phyloP scores from a whole-genome alignment of 2,888 invertebrate species.

The Sminthurides aquaticus region DNA sequence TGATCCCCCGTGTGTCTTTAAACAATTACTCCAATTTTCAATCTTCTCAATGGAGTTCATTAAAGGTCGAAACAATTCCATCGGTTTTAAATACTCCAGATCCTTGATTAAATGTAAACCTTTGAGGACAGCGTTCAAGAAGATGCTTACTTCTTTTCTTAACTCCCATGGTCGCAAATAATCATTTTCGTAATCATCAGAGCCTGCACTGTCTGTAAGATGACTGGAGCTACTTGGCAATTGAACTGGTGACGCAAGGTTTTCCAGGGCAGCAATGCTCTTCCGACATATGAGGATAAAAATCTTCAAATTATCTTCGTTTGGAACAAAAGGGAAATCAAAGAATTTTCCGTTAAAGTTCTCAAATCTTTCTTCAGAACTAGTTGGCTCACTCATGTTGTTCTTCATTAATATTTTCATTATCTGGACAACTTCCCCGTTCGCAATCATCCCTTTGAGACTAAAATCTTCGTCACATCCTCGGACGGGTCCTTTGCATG shows the following conservation, averaged over 20 bases:
- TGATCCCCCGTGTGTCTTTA: constrained; percentile 33
- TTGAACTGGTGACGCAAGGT: constrained; percentile 15
- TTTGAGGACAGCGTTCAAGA: constrained; percentile 29
- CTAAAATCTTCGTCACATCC: constrained; percentile 28
- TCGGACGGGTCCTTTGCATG: constrained; percentile 35
- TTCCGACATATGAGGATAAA: constrained; percentile 30
- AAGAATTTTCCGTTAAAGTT: constrained; percentile 21
- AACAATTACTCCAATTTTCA: constrained; percentile 24
- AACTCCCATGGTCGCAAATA: constrained; percentile 28
- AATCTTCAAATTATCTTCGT: constrained; percentile 19
- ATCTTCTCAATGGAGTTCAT: constrained; percentile 24
- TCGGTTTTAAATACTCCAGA: constrained; percentile 13
- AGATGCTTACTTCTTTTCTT: constrained; percentile 29
- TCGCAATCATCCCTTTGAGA: constrained; percentile 26
- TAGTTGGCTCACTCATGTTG: not conserved
- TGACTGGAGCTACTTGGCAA: not conserved
- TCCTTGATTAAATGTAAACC: constrained; percentile 13
- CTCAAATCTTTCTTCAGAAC: not conserved
- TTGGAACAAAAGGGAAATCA: constrained; percentile 24
- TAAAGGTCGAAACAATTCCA: constrained; percentile 28
- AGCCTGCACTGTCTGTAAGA: not conserved
- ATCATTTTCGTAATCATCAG: not conserved
- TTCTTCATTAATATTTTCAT: constrained; percentile 16
- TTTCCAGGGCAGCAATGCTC: constrained; percentile 28
- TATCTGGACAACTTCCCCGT: constrained; percentile 28